Percentiles rank a stretch among this genome's conserved stretches.
phyloP scores from a whole-genome alignment of 1,140 invertebrate species.

The Drosophila paulistorum region DNA sequence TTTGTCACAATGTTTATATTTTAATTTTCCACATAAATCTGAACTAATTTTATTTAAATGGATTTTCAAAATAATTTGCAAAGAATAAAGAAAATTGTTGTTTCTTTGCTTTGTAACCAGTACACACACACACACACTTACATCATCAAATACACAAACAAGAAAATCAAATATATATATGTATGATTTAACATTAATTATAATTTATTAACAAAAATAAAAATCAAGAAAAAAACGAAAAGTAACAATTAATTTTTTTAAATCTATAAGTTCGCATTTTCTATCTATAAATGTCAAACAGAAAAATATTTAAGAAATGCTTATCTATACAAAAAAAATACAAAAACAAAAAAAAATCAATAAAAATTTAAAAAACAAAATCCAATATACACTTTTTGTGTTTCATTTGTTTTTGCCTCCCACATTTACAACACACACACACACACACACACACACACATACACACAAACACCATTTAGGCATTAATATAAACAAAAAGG shows the following conservation, averaged over 20 bases:
- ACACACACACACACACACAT: slow-evolving; percentile 22
- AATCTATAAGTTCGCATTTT: slow-evolving; percentile 67
- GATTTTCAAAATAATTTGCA: slow-evolving; percentile 54
- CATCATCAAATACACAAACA: slow-evolving; percentile 10
- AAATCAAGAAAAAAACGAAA: slow-evolving; percentile 4
- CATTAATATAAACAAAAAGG: slow-evolving; percentile 47
- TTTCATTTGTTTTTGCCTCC: slow-evolving; percentile 50
- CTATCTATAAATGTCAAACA: slow-evolving; percentile 70
- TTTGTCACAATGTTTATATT: background rate
- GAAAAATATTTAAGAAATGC: slow-evolving; percentile 64
- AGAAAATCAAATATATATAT: slow-evolving; percentile 21
- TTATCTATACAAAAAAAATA: slow-evolving; percentile 43
- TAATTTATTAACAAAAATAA: slow-evolving; percentile 47
- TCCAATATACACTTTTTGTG: slow-evolving; percentile 54
- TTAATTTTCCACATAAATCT: background rate
- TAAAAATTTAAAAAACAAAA: slow-evolving; percentile 50
- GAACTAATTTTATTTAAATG: slow-evolving; percentile 16
- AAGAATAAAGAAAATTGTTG: slow-evolving; percentile 34
- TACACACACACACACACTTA: slow-evolving; percentile 13
- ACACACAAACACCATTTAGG: slow-evolving; percentile 42
- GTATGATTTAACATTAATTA: slow-evolving; percentile 51
- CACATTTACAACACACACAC: slow-evolving; percentile 17
- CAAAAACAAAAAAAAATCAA: slow-evolving; percentile 45
- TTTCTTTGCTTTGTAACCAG: slow-evolving; percentile 45
- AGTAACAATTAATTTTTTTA: slow-evolving; percentile 46